Evolutionary conservation across 1,140 invertebrate genomes (phyloP).

Genomic region (Hylaeus volcanicus): DNA sequence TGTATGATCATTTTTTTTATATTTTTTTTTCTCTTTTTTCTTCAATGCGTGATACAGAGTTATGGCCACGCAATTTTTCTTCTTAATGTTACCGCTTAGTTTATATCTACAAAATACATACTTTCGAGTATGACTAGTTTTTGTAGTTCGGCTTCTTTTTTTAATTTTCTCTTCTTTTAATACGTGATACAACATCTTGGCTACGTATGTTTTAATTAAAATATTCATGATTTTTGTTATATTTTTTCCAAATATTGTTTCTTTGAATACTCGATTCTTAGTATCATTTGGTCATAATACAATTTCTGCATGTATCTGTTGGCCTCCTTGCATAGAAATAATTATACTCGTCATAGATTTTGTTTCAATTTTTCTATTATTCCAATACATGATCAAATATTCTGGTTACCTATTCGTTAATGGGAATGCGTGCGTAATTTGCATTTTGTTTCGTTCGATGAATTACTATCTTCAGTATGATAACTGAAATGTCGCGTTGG

Average conservation of each 20-base stretch:
- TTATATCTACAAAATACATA: no score
- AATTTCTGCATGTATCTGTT: no score
- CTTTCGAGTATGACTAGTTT: neutral
- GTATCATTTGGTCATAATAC: no score
- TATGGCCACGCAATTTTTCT: no score
- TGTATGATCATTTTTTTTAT: neutral
- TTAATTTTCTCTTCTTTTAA: no score
- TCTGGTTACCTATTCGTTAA: no score
- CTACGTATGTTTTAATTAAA: neutral
- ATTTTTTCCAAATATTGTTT: neutral
- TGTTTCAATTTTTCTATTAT: neutral
- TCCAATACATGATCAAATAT: no score
- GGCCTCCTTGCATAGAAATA: no score
- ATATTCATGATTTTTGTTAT: neutral
- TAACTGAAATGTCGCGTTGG: neutral
- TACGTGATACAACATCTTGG: neutral
- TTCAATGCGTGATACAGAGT: neutral
- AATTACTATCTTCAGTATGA: neutral
- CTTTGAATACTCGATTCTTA: no score
- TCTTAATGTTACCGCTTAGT: no score
- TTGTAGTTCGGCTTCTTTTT: neutral
- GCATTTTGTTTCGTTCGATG: neutral
- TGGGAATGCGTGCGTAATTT: no score
- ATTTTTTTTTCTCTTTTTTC: neutral
- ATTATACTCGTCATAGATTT: neutral